These are phyloP conservation scores for Olivierus martensii DNA, from an alignment of 1,140 invertebrate genomes.

Conservation along the genomic window DNA sequence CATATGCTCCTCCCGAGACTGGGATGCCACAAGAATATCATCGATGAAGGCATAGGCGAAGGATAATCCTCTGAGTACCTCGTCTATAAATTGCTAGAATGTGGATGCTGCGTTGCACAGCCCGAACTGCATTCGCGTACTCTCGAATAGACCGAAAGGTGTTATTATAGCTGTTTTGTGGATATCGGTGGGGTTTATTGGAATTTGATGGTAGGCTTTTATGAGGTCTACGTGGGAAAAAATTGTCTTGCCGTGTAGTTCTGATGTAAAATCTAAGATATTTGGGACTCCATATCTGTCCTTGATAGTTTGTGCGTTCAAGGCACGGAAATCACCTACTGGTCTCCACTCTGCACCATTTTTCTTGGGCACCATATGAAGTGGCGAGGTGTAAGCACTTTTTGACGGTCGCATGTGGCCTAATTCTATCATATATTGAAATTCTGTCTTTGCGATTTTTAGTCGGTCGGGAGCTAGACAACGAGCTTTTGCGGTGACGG, in stretches of 20 bases:
- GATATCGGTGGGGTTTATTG: slow-evolving; percentile 2
- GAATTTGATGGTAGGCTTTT: slow-evolving; percentile 13
- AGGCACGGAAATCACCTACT: slow-evolving; percentile 7
- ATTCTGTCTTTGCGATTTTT: slow-evolving; percentile 7
- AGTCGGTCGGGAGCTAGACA: slow-evolving; percentile 7
- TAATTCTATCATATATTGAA: slow-evolving; percentile 8
- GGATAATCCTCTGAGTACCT: slow-evolving; percentile 27
- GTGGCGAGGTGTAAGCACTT: slow-evolving; percentile 18
- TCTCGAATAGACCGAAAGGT: slow-evolving; percentile 11
- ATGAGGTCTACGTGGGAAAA: slow-evolving; percentile 8
- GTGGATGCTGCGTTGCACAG: slow-evolving; percentile 11
- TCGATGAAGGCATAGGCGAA: slow-evolving; percentile 34
- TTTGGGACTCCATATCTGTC: slow-evolving; percentile 13
- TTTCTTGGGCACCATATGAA: slow-evolving; percentile 21
- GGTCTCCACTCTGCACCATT: slow-evolving; percentile 6
- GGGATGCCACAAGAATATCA: slow-evolving; percentile 36
- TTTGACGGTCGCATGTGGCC: slow-evolving; percentile 17
- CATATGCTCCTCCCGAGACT: slow-evolving; percentile 24
- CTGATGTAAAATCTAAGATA: slow-evolving; percentile 8
- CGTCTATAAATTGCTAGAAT: slow-evolving; percentile 29
- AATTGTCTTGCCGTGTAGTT: slow-evolving; percentile 7
- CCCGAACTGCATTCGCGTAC: slow-evolving; percentile 14
- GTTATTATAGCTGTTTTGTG: slow-evolving; percentile 14
- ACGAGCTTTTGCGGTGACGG: background rate
- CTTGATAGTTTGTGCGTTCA: slow-evolving; percentile 13